Conservation (phyloP, 2,888 invertebrate genomes). For the Tineola bisselliella region DNA sequence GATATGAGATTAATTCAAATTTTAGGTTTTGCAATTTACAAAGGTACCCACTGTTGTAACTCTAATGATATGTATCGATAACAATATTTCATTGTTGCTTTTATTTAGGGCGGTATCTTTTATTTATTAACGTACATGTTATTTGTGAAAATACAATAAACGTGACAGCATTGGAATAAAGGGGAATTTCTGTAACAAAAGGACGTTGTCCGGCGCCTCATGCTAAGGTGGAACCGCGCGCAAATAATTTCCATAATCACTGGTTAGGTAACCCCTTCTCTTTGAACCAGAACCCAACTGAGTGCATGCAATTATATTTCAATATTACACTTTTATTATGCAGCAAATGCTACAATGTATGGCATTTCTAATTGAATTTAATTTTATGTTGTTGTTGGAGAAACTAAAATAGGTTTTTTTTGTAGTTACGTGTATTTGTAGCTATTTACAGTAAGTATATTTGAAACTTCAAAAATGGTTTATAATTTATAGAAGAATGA, state of each 20-base stretch:
- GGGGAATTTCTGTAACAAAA: constrained; percentile 28
- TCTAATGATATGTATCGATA: too few relatives aligned
- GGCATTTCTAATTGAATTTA: neutral
- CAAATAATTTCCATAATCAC: constrained; percentile 53
- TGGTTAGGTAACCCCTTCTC: constrained; percentile 24
- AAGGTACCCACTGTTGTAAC: too few relatives aligned
- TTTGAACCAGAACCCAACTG: constrained; percentile 19
- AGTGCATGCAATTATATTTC: constrained; percentile 48
- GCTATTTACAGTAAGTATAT: too few relatives aligned
- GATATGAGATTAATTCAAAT: too few relatives aligned
- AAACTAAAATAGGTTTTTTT: neutral
- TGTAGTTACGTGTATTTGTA: too few relatives aligned
- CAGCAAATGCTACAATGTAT: neutral
- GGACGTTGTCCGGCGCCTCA: neutral
- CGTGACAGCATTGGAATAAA: constrained; percentile 16
- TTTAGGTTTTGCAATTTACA: too few relatives aligned
- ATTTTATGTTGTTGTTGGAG: neutral
- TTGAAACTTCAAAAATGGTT: too few relatives aligned
- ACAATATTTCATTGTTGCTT: too few relatives aligned
- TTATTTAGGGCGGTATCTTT: neutral
- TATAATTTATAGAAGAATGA: too few relatives aligned
- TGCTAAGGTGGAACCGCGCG: constrained; percentile 23
- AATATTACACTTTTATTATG: constrained; percentile 32
- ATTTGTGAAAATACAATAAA: neutral
- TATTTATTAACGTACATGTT: neutral